Base-by-base conservation (phyloP, 2,888 invertebrate genomes). In the Stegana nigrithorax region DNA sequence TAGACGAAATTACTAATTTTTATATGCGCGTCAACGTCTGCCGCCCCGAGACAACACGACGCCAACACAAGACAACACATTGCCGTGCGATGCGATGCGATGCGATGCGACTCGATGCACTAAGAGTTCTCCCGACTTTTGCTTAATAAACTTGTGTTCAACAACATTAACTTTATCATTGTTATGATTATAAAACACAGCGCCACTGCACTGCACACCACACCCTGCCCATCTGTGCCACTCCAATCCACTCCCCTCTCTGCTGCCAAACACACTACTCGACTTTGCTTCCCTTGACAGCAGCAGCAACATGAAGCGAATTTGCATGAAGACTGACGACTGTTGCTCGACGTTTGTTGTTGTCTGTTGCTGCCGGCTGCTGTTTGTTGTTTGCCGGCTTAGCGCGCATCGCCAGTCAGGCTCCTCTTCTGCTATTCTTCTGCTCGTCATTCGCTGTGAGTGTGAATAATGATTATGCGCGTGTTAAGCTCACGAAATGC, bases 121-220 rank as follows among this genome's bases (percentile, higher is more conserved):
- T 4, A n/a, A 36, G 12, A 36, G n/a, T 47, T 12, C 19, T 17
- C 10, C 8, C 29, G 21, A 32, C 21, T 32, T 29, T 12, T 55
- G 53, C 53, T 32, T 55, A 55, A 32, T 55, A 55, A 55, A 55
- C 19, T 55, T 55, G 53, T 66, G 72, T 72, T 73, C 71, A 50
- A 67, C 70, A 26, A 71, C 73, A 72, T 75, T 73, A 73, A 66
- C 73, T 75, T 71, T 63, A 63, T 25, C 64, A 58, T 62, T 73
- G 68, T 66, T 66, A 53, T 45, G 50, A 47, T 51, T 25, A 59
- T 29, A 44, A 53, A 53, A 23, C 36, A 50, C 50, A 50, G 25
- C 21, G 21, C 10, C 17, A 53, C 32, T 2, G 25, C 50, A 50
- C 26, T 19, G 14, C 21, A 32, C 32, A n/a, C n/a, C 6, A 32